phyloP scores from a whole-genome alignment of 2,888 invertebrate species.

The Chrysolina haemoptera region DNA sequence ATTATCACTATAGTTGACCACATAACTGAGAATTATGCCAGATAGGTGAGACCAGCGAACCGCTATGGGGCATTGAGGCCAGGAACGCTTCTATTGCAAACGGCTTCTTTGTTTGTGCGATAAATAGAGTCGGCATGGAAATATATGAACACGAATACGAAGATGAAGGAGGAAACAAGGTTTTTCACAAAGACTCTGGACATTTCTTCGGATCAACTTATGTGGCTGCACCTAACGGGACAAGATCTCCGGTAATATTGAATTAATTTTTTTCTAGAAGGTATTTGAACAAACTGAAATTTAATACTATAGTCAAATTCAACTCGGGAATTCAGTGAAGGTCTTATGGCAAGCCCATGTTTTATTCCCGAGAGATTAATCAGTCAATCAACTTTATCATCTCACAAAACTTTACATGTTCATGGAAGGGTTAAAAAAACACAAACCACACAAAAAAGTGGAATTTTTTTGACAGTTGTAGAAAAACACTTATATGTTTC shows the following conservation, averaged over 20 bases:
- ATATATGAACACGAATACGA: slow-evolving; percentile 86
- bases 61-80: slow-evolving; percentile 96
- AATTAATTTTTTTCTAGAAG: neutral
- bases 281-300: too few relatives aligned
- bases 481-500: too few relatives aligned
- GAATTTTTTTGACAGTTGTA: too few relatives aligned
- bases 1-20: too few relatives aligned
- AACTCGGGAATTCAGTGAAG: too few relatives aligned
- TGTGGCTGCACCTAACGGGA: slow-evolving; percentile 93
- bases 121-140: slow-evolving; percentile 95
- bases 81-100: slow-evolving; percentile 97
- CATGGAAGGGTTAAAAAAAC: too few relatives aligned
- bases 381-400: too few relatives aligned
- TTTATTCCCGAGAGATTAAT: too few relatives aligned
- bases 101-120: slow-evolving; percentile 91
- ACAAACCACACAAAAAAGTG: too few relatives aligned
- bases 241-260: slow-evolving; percentile 82
- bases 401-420: too few relatives aligned
- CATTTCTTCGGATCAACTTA: slow-evolving; percentile 98
- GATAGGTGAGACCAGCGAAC: slow-evolving; percentile 81
- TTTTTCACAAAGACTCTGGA: slow-evolving; percentile 83
- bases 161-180: slow-evolving; percentile 84
- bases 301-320: too few relatives aligned
- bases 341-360: too few relatives aligned
- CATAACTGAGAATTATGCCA: slow-evolving; percentile 12